These are phyloP conservation scores for Hylyphantes graminicola DNA, from an alignment of 1,140 invertebrate genomes.

Conservation along the genomic window DNA sequence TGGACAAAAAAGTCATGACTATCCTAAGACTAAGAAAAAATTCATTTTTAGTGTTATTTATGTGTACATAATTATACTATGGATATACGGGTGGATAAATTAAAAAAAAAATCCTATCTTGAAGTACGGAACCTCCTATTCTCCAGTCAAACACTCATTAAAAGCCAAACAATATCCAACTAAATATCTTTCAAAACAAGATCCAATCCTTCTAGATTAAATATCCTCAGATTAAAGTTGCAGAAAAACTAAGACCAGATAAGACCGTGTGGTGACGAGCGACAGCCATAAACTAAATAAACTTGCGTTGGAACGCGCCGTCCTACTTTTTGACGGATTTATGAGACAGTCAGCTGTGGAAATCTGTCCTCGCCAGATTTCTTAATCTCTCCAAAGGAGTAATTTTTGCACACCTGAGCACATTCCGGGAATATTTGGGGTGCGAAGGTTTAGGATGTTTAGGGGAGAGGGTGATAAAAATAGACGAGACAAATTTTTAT, in stretches of 20 bases:
- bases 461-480: too few species aligned
- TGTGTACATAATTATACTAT: too few species aligned
- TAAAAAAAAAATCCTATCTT: too few species aligned
- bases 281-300: conserved; percentile 14
- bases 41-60: too few species aligned
- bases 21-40: too few species aligned
- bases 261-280: not conserved
- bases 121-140: not conserved
- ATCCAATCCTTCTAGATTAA: not conserved
- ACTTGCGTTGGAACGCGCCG: not conserved
- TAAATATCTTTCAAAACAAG: not conserved
- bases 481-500: too few species aligned
- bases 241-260: not conserved
- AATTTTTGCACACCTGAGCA: too few species aligned
- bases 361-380: not conserved
- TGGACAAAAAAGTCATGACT: too few species aligned
- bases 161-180: not conserved
- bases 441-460: too few species aligned
- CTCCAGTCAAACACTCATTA: conserved; percentile 18
- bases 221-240: not conserved
- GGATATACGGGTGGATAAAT: too few species aligned
- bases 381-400: too few species aligned
- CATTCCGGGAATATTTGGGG: too few species aligned
- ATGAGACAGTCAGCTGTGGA: conserved; percentile 20
- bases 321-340: conserved; percentile 17